Conservation (phyloP, 2,888 invertebrate species). For the Tigriopus californicus region DNA sequence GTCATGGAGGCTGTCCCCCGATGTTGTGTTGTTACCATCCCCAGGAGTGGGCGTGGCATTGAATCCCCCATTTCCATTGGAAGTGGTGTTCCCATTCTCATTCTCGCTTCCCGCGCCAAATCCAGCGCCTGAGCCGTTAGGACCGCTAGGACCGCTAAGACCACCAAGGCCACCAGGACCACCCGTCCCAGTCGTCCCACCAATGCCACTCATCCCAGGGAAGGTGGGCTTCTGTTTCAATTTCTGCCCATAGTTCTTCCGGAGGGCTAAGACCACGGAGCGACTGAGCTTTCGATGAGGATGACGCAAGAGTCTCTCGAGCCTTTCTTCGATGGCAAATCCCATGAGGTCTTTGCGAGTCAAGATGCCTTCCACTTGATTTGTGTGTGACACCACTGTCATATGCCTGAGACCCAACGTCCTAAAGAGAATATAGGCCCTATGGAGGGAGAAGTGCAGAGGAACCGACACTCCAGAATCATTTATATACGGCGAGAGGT, state of each 20-base stretch:
- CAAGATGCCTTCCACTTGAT: constrained; percentile 28
- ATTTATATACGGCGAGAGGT: constrained; percentile 15
- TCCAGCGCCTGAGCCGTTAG: no score
- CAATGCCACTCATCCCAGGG: no score
- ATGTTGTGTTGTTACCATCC: no score
- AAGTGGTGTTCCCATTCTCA: no score
- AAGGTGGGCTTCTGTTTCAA: background rate
- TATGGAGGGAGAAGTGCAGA: constrained; percentile 28
- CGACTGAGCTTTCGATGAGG: constrained; percentile 14
- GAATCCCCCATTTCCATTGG: no score
- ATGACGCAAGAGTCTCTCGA: constrained; percentile 19
- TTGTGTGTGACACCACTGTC: constrained; percentile 26
- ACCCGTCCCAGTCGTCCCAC: no score
- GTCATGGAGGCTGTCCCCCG: no score
- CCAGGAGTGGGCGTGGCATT: no score
- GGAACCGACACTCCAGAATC: constrained; percentile 24
- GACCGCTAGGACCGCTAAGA: no score
- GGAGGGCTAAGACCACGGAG: constrained; percentile 12
- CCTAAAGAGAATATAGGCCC: constrained; percentile 29
- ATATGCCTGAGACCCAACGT: constrained; percentile 30
- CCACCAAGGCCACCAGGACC: no score
- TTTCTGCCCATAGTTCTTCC: constrained; percentile 14
- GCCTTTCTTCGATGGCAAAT: constrained; percentile 26
- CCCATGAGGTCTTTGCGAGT: constrained; percentile 32
- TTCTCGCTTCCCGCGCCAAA: no score